Conservation (phyloP, 23 tunicate species). For the Phallusia fumigata region DNA sequence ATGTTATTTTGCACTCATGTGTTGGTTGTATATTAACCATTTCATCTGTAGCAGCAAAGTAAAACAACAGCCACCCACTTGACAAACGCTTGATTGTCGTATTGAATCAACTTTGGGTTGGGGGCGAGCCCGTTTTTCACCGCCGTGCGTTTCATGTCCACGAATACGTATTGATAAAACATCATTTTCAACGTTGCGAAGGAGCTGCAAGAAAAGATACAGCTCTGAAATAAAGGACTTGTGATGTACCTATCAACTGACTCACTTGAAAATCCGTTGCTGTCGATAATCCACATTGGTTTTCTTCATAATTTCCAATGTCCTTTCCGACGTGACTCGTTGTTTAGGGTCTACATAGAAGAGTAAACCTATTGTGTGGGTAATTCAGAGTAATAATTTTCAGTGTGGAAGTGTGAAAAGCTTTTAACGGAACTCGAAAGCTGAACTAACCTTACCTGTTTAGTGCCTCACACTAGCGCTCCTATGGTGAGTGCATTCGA, state of each 20-base stretch:
- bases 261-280: background rate
- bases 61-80: too few species aligned
- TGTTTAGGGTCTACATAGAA: background rate
- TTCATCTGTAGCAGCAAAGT: background rate
- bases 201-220: background rate
- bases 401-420: too few species aligned
- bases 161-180: constrained; percentile 1
- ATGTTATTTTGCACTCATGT: background rate
- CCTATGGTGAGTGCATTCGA: too few species aligned
- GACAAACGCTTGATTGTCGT: background rate
- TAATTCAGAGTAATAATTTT: too few species aligned
- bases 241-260: background rate
- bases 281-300: background rate
- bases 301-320: background rate
- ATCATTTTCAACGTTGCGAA: background rate
- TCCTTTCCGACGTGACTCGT: background rate
- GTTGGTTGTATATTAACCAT: background rate
- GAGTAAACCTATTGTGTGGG: too few species aligned
- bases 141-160: background rate
- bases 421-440: too few species aligned
- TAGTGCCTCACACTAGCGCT: too few species aligned
- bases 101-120: background rate
- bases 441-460: too few species aligned
- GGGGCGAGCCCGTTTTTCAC: background rate
- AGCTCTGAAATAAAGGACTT: too few species aligned